Evolutionary conservation across 37 sponge, comb jelly and placozoan genomes (phyloP).

Genomic region (Eunapius fragilis): DNA sequence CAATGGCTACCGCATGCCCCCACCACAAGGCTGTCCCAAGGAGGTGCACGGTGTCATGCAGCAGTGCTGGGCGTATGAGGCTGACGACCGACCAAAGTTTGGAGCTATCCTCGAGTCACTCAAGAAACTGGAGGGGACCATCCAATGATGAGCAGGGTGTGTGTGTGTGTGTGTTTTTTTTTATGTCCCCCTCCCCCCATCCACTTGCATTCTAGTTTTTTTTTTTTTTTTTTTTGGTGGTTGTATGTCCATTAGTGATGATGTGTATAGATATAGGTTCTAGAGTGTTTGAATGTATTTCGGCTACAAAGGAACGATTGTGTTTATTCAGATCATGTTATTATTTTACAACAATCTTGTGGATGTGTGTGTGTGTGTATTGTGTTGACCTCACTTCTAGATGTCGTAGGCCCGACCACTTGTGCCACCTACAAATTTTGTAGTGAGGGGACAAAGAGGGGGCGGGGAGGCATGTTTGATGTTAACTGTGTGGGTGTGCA

Average conservation of each 20-base stretch:
- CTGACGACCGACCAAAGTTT: conserved; percentile 90
- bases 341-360: no score
- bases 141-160: neutral
- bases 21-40: conserved; percentile 75
- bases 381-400: no score
- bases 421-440: no score
- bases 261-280: neutral
- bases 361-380: no score
- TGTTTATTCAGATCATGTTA: no score
- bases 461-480: no score
- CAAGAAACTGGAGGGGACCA: neutral
- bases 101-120: conserved; percentile 50
- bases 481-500: no score
- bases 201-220: neutral
- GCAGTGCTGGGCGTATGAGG: conserved; percentile 90
- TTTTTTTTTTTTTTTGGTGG: no score
- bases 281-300: neutral
- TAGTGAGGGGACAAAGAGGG: no score
- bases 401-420: no score
- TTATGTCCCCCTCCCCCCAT: neutral
- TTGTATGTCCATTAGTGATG: no score
- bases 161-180: neutral
- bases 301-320: neutral
- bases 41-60: conserved; percentile 83
- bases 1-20: conserved; percentile 81